Evolutionary conservation across 2,797 vertebrate species (phyloP), one percentile per base, ranked within the genome.

Genomic region (Octomys mimax): DNA sequence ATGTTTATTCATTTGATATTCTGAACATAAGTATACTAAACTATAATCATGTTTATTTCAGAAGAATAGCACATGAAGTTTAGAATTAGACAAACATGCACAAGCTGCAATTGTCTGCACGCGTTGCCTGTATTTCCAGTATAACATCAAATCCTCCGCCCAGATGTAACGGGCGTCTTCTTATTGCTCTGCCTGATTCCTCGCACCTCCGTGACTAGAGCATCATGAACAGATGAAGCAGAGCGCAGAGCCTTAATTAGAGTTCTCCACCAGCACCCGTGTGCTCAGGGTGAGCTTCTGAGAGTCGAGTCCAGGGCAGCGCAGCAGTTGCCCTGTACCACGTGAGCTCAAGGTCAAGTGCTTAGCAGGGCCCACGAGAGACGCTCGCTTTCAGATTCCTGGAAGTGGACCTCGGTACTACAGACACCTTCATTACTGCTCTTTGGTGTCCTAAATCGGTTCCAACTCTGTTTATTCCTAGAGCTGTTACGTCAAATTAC

Each of bases 1-100:
- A 0, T 26, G 84, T 83, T 97, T 98, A 88, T 97, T 93, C 96
- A 94, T 98, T 92, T 95, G 85, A 26, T 92, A 88, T 96, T 92
- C 88, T 82, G 62, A 95, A 92, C 92, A 89, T 92, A 96, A 96
- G 75, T 82, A 82, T 92, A 57, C 96, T 84, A 68, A 95, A 92
- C 94, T 95, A n/a, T 84, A 92, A 95, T 97, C 88, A 59, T 89
- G 94, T 94, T 92, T 93, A 96, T 95, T 97, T 97, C 95, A 87
- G 92, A 95, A 96, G 90, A 96, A 92, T 91, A 94, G 79, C 73
- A 75, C 77, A 49, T 94, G 46, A 75, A 64, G 70, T 75, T 92
- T 86, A 91, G 92, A 96, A 96, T 96, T 92, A 97, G 85, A 70
- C 95, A 92, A 57, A 89, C 91, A 73, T 46, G 59, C 4, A 0